A percentile compares a stretch with the other conserved stretches of the same genome.
Evolutionary conservation across 2,797 vertebrate species (phyloP).

Genomic region (Pelodytes ibericus): DNA sequence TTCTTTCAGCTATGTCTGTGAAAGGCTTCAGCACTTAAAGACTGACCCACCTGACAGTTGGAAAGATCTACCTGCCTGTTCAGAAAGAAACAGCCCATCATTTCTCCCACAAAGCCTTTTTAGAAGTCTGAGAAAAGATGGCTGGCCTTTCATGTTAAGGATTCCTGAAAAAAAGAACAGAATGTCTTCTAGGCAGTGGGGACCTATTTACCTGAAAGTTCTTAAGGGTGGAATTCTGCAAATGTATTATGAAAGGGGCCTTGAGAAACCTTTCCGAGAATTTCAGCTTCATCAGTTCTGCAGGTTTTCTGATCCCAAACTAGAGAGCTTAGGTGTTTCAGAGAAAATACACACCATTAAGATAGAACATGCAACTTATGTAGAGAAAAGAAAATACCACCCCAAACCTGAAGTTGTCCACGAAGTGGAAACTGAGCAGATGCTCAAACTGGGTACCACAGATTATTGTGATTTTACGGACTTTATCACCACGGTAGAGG

Average conservation of each 20-base stretch:
- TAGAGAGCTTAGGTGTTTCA: constrained; percentile 87
- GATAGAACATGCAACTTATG: constrained; percentile 88
- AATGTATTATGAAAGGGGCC: constrained; percentile 93
- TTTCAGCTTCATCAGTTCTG: constrained; percentile 89
- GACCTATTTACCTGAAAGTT: constrained; percentile 91
- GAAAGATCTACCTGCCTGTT: constrained; percentile 27
- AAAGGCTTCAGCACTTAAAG: constrained; percentile 84
- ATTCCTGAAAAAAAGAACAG: constrained; percentile 98
- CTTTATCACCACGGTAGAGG: constrained; percentile 84
- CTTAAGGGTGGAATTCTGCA: constrained; percentile 87
- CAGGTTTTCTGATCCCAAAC: constrained; percentile 85
- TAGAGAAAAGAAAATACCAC: constrained; percentile 88
- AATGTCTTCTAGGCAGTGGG: constrained; percentile 98
- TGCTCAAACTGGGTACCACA: constrained; percentile 91
- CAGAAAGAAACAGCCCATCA: constrained; percentile 56
- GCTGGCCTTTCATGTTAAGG: constrained; percentile 95
- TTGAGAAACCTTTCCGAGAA: constrained; percentile 95
- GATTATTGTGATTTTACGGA: constrained; percentile 86
- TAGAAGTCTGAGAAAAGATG: constrained; percentile 79
- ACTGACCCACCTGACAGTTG: constrained; percentile 61
- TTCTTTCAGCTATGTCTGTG: constrained; percentile 87
- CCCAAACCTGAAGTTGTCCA: constrained; percentile 86
- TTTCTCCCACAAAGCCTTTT: constrained; percentile 81
- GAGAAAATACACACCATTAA: constrained; percentile 93
- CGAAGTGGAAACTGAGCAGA: constrained; percentile 86